Evolutionary conservation across 92 coral and sea anemone species (phyloP).

Genomic region (Phymanthus crucifer): DNA sequence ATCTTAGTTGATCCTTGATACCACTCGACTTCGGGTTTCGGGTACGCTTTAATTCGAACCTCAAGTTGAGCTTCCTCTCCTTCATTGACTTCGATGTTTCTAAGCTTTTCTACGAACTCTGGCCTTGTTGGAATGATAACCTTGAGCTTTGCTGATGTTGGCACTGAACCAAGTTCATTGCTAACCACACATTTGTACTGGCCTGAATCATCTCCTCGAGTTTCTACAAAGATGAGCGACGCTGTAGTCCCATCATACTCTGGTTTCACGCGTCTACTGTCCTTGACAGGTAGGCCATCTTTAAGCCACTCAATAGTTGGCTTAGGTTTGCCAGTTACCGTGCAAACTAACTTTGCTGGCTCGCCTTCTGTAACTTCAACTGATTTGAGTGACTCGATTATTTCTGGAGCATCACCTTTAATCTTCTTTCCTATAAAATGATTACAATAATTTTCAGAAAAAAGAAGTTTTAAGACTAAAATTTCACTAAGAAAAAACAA

Average conservation of each 20-base stretch:
- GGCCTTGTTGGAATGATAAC: conserved; percentile 81
- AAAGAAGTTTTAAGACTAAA: not conserved
- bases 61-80: conserved; percentile 81
- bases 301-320: conserved; percentile 80
- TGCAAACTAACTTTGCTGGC: conserved; percentile 61
- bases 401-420: conserved; percentile 57
- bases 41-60: conserved; percentile 68
- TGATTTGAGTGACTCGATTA: conserved; percentile 56
- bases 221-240: conserved; percentile 62
- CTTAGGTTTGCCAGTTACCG: conserved; percentile 64
- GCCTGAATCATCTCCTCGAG: conserved; percentile 72
- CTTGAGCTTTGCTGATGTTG: conserved; percentile 65
- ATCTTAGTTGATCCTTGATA: conserved; percentile 67
- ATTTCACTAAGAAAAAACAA: not conserved
- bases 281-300: conserved; percentile 71
- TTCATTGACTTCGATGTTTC: conserved; percentile 69
- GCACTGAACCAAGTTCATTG: conserved; percentile 76
- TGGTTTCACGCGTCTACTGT: conserved; percentile 64
- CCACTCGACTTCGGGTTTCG: conserved; percentile 84
- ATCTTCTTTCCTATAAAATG: conserved; percentile 51
- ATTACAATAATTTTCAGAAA: not conserved
- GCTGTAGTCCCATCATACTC: conserved; percentile 65
- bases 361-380: conserved; percentile 76
- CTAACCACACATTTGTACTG: conserved; percentile 85
- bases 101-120: conserved; percentile 67